phyloP scores from a whole-genome alignment of 2,797 vertebrate genomes.

The Poeciliopsis gracilis region DNA sequence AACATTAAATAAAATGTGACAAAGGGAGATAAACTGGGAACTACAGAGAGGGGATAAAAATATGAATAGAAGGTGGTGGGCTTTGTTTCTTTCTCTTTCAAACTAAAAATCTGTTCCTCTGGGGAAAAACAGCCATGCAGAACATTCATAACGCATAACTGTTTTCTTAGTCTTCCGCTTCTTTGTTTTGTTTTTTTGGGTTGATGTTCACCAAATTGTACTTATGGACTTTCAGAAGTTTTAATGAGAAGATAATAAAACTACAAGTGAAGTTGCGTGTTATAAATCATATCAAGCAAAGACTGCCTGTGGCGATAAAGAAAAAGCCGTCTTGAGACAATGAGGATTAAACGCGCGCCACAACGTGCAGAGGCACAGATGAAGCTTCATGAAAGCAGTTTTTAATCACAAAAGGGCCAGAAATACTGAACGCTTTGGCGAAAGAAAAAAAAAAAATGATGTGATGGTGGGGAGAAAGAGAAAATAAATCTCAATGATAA shows the following conservation, averaged over 20 bases:
- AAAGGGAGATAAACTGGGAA: conserved; percentile 36
- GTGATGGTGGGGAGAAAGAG: too few relatives aligned
- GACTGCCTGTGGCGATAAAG: conserved; percentile 22
- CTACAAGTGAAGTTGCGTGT: conserved; percentile 38
- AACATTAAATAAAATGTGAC: conserved; percentile 36
- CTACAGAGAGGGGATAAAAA: conserved; percentile 32
- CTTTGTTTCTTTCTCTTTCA: conserved; percentile 4
- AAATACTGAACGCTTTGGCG: conserved; percentile 39
- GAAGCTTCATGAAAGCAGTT: conserved; percentile 44
- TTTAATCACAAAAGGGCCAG: conserved; percentile 45
- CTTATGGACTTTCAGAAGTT: conserved; percentile 32
- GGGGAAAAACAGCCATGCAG: neutral
- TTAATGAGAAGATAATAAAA: conserved; percentile 44
- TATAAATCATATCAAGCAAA: conserved; percentile 27
- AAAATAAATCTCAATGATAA: conserved; percentile 35
- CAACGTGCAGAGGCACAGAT: conserved; percentile 7
- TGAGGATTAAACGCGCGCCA: conserved; percentile 40
- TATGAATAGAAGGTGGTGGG: conserved; percentile 12
- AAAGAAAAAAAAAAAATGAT: conserved; percentile 8
- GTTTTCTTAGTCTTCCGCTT: conserved; percentile 2
- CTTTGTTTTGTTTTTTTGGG: conserved; percentile 11
- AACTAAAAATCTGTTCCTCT: neutral
- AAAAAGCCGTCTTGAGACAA: conserved; percentile 18
- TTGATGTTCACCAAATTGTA: conserved; percentile 29
- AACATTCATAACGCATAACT: conserved; percentile 28